A percentile compares a stretch with the other conserved stretches of the same genome.
These are phyloP conservation scores for Drosophila willistoni DNA, from an alignment of 1,140 invertebrate species.

Conservation along the genomic window DNA sequence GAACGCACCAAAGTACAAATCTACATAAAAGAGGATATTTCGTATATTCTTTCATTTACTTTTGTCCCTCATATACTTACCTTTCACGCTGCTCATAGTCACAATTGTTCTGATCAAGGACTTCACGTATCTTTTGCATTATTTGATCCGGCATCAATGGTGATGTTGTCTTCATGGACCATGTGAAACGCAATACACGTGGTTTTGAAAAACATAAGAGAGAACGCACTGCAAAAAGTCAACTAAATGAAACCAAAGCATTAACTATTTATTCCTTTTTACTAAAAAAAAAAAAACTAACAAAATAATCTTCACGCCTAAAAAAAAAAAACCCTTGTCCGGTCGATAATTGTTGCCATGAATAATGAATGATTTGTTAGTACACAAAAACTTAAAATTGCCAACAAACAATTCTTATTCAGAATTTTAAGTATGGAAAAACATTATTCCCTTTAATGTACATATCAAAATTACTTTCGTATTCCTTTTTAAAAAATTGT, in stretches of 20 bases:
- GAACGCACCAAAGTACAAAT: slow-evolving; percentile 98
- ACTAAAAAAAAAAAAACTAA: too few relatives aligned
- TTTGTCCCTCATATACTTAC: slow-evolving; percentile 30
- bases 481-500: too few relatives aligned
- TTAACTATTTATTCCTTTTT: too few relatives aligned
- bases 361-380: neutral
- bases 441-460: too few relatives aligned
- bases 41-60: neutral
- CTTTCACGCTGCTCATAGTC: slow-evolving; percentile 99
- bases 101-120: slow-evolving; percentile 99
- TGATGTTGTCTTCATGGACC: slow-evolving; percentile 99
- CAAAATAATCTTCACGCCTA: neutral
- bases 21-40: slow-evolving; percentile 74
- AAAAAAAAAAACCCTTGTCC: neutral
- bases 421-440: too few relatives aligned
- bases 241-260: neutral
- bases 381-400: neutral
- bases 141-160: slow-evolving; percentile 99
- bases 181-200: slow-evolving; percentile 98
- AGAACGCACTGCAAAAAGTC: neutral
- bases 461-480: too few relatives aligned
- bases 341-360: neutral
- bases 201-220: slow-evolving; percentile 88
- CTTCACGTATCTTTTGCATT: slow-evolving; percentile 99
- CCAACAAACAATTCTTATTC: too few relatives aligned